Evolutionary conservation across 2,888 invertebrate species (phyloP), one percentile per base, ranked within the genome.

Genomic region (Elgonia sp.): DNA sequence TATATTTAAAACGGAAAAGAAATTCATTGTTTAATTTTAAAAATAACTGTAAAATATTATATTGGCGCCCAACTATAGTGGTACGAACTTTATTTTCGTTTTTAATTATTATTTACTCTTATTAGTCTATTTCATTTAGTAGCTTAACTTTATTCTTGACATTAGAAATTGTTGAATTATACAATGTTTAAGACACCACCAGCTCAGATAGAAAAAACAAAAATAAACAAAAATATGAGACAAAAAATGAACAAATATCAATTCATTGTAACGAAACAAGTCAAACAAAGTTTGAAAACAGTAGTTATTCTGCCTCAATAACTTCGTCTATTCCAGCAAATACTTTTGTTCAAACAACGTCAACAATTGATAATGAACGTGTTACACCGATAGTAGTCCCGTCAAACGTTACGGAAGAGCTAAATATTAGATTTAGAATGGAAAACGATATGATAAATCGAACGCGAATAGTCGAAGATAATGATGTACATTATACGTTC

Each of bases 61-160:
- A 76, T 63, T 76, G 76, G 76, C 76, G 76, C 76, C 76, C 76
- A 76, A 76, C 63, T 76, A 76, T 63, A 3, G 75, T 42, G 75
- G 60, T 75, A 18, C 53, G 70, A 70, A 65, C 39, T n/a, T 18
- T 10, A 39, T 16, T 10, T 7, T 42, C 10, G 10, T 9, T 42
- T 42, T 9, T 9, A 42, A 9, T 42, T 42, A 9, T 7, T 42
- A 42, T 42, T 42, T 9, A 42, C 10, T 42, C 10, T 42, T 42
- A n/a, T n/a, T n/a, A 4, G 4, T 37, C 6, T 63, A 37, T 20
- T 63, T 50, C 20, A 14, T 18, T 29, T 21, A 29, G 16, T n/a
- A n/a, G n/a, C n/a, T n/a, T 14, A 53, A 37, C 39, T 3, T 40
- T 7, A 50, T n/a, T n/a, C n/a, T n/a, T n/a, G n/a, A n/a, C n/a